Conservation (phyloP, 2,797 vertebrate species). For the Phoeniculus purpureus region DNA sequence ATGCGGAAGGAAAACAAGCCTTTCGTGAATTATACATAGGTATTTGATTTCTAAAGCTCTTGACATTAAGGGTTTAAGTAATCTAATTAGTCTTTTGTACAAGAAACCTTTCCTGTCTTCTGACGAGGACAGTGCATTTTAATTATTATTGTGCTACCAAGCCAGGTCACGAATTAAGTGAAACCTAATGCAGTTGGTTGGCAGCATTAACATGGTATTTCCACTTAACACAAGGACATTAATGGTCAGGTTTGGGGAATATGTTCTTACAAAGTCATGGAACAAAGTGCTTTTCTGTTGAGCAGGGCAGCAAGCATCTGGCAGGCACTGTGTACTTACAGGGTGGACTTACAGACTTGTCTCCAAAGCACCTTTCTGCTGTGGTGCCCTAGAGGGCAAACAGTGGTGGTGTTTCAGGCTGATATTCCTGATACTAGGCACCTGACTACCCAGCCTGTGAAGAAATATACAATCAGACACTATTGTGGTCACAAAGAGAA, state of each 20-base stretch:
- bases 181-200: background rate
- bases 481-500: background rate
- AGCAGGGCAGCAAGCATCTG: background rate
- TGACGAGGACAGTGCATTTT: background rate
- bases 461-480: background rate
- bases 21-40: background rate
- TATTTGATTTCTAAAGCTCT: conserved; percentile 35
- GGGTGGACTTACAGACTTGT: background rate
- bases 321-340: background rate
- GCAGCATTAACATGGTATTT: background rate
- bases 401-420: background rate
- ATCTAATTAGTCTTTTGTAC: conserved; percentile 9
- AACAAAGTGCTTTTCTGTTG: background rate
- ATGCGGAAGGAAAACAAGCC: background rate
- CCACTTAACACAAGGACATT: background rate
- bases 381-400: background rate
- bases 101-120: conserved; percentile 10
- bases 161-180: background rate
- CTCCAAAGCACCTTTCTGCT: background rate
- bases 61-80: background rate
- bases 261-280: background rate
- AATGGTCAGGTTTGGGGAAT: background rate
- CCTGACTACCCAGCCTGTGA: background rate
- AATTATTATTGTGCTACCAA: background rate
- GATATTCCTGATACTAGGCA: background rate